Evolutionary conservation across 1,140 invertebrate species (phyloP), one percentile per base, ranked within the genome.

Genomic region (Lysiphlebus fabarum): DNA sequence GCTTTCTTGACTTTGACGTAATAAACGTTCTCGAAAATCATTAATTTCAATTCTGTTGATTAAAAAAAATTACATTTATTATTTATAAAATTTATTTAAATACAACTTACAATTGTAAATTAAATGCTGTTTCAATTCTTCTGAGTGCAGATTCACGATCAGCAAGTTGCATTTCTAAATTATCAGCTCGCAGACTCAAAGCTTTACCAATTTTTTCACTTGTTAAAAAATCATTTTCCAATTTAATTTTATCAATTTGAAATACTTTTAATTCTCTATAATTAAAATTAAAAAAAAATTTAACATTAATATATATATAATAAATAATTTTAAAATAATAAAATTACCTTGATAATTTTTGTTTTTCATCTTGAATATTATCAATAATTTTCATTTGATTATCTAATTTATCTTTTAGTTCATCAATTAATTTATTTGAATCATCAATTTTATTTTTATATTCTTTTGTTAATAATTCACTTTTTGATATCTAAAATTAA

Each of bases 361-460:
- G 74, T 59, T 45, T 75, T 62, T 76, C 70, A 37, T 75, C 65
- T 38, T 75, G 66, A 5, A 72, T 47, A 1, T 67, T 69, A 26
- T 68, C 64, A 6, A 75, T 63, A 36, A 76, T 56, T 11, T 62
- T 58, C 4, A 68, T 65, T 45, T 78, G 75, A 1, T 62, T 60
- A n/a, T 57, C 63, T 6, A 80, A 48, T 44, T 69, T 66, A 6
- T 63, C 58, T 48, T 75, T 65, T 40, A 77, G 61, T 9, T 76
- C 69, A 56, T 73, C 70, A 0, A 71, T 48, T 0, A 45, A 26
- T 7, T 55, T 59, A 53, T 71, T 71, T 0, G 70, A 66, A 33
- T 63, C 67, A 0, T 72, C 62, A 0, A 55, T 67, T 56, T 65
- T 67, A 0, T 47, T 17, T 3, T 43, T 62, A 40, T 58, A 63